A percentile compares a stretch with the other conserved stretches of the same genome.
Conservation (phyloP, 2,888 invertebrate genomes). For the Masnerella sp. region DNA sequence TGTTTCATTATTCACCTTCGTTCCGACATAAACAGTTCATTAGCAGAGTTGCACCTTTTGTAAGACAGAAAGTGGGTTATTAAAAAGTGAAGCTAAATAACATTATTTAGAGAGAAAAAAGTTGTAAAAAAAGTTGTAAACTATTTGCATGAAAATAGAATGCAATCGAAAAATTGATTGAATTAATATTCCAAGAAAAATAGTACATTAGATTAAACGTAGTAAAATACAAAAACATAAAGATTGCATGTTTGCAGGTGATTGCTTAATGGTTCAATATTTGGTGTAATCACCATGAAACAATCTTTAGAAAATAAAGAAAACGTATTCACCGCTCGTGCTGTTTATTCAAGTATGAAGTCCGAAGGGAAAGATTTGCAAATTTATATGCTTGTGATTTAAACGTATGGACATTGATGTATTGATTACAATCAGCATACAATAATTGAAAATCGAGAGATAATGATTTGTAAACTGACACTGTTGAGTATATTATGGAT, state of each 20-base stretch:
- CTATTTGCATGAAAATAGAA: too few species aligned
- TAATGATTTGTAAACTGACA: too few species aligned
- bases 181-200: not conserved
- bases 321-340: not conserved
- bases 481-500: too few species aligned
- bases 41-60: too few species aligned
- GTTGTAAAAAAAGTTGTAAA: too few species aligned
- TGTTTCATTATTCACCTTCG: not conserved
- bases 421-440: too few species aligned
- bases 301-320: not conserved
- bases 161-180: too few species aligned
- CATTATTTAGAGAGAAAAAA: not conserved
- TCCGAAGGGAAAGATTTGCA: not conserved
- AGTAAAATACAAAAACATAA: slow-evolving; percentile 4
- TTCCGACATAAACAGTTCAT: not conserved
- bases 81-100: not conserved
- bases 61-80: slow-evolving; percentile 14
- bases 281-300: slow-evolving; percentile 3
- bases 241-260: slow-evolving; percentile 23
- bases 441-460: too few species aligned
- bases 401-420: not conserved
- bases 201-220: not conserved
- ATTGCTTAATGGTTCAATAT: slow-evolving; percentile 37
- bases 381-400: not conserved
- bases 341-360: not conserved